Conservation (phyloP, 2,888 invertebrate genomes). For the Amblyjoppa proteus region DNA sequence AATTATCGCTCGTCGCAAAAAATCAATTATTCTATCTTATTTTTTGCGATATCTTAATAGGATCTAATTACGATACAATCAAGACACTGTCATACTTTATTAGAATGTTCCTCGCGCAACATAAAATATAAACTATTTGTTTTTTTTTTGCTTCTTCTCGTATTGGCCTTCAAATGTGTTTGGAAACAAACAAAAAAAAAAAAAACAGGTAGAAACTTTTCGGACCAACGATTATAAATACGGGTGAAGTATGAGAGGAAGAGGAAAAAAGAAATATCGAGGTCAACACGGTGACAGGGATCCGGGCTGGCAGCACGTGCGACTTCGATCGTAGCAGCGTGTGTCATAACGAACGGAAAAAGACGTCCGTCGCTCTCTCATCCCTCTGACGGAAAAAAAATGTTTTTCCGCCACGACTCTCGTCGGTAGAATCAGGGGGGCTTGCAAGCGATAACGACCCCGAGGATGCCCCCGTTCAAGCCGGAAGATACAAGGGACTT, state of each 20-base stretch:
- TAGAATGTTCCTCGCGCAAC: too few species aligned
- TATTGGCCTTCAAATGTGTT: neutral
- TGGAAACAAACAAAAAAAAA: constrained; percentile 14
- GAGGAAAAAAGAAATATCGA: constrained; percentile 41
- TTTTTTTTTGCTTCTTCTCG: neutral
- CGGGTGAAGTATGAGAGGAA: constrained; percentile 11
- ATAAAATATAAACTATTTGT: neutral
- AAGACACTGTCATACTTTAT: too few species aligned
- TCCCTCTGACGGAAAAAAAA: neutral
- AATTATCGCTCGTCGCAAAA: too few species aligned
- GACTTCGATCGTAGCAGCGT: neutral
- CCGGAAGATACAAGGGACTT: neutral
- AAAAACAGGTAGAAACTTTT: constrained; percentile 12
- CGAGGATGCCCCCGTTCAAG: neutral
- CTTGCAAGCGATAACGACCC: constrained; percentile 7
- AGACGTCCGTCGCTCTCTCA: constrained; percentile 7
- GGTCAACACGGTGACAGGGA: constrained; percentile 47
- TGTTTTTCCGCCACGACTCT: neutral
- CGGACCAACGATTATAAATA: constrained; percentile 17
- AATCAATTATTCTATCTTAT: too few species aligned
- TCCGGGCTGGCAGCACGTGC: constrained; percentile 34
- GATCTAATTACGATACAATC: too few species aligned
- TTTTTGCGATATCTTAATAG: too few species aligned
- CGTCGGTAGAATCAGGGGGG: neutral
- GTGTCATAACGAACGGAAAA: constrained; percentile 29